Base-by-base conservation (phyloP, 2,797 vertebrate genomes). In the Hybognathus amarus region DNA sequence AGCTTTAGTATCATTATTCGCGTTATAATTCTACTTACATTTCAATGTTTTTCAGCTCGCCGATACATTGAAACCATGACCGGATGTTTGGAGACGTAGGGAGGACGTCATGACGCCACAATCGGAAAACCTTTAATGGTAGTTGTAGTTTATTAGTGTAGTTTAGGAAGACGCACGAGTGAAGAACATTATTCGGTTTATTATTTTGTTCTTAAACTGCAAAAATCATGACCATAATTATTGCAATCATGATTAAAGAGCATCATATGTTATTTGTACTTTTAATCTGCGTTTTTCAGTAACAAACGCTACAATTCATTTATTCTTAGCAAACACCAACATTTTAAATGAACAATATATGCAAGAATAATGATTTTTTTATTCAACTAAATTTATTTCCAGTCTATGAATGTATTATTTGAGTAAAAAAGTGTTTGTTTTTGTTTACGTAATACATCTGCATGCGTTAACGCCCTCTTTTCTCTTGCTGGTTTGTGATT, bases 401-500 rank as follows among this genome's bases (percentile, higher is more conserved):
- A 20, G 2, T 13, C 42, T 13, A 22, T 2, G 27, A 8, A 63
- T 30, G 6, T 40, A 42, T 15, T 24, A n/a, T 40, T 24, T 24
- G 6, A 54, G 30, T 75, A 36, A 36, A 52, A 50, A n/a, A 66
- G 7, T 22, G 2, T 38, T 67, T n/a, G 22, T 18, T 15, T 77
- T 64, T 64, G n/a, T 64, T 47, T 20, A 27, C n/a, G 50, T 66
- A n/a, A 50, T 11, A 61, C 7, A 22, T 64, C 18, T 67, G 52
- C 12, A 40, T 20, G 27, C 18, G 67, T 30, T 30, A 13, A 81
- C 79, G 40, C 75, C 83, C 38, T 8, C 12, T 61, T 71, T 71
- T 24, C 24, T 10, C 11, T 45, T 15, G 9, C 76, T 7, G 82
- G 3, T 52, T 52, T 22, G 45, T 61, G 56, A 93, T 92, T 94